Conservation (phyloP, 2,797 vertebrate genomes). For the Bradypodion pumilum region DNA sequence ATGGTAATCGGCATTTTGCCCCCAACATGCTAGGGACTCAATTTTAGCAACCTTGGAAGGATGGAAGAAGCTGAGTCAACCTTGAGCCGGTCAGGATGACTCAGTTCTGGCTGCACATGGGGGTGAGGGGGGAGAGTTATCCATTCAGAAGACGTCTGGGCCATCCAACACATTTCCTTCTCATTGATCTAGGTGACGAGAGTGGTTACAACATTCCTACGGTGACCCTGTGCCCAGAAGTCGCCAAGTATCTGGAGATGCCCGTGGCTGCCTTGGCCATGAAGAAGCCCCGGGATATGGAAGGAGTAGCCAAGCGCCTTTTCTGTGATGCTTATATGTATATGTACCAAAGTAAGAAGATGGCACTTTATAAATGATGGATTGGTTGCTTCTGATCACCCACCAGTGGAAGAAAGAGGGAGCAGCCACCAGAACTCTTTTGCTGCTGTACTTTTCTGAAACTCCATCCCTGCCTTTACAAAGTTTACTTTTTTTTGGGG, state of each 20-base stretch:
- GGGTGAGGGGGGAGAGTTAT: too few relatives aligned
- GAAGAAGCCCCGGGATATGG: conserved; percentile 87
- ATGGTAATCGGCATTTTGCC: too few relatives aligned
- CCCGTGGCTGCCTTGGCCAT: conserved; percentile 76
- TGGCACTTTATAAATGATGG: conserved; percentile 85
- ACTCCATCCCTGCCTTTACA: background rate
- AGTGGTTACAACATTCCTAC: conserved; percentile 87
- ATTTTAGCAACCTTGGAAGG: too few relatives aligned
- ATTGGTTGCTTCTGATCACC: background rate
- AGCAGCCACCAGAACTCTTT: background rate
- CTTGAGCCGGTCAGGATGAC: too few relatives aligned
- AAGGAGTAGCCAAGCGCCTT: conserved; percentile 88
- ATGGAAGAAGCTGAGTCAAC: too few relatives aligned
- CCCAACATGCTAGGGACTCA: too few relatives aligned
- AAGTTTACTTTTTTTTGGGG: background rate
- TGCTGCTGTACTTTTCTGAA: background rate
- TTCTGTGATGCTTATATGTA: conserved; percentile 94
- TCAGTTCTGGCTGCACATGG: background rate
- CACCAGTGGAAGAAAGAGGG: background rate
- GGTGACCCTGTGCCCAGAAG: conserved; percentile 83
- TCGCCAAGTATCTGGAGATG: conserved; percentile 82
- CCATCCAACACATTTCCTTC: background rate
- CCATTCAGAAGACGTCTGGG: accelerated
- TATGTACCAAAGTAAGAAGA: conserved; percentile 86
- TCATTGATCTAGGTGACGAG: conserved; percentile 73